A percentile compares a stretch with the other conserved stretches of the same genome.
These are phyloP conservation scores for Catharus minimus DNA, from an alignment of 2,113 vertebrate genomes.

Conservation along the genomic window DNA sequence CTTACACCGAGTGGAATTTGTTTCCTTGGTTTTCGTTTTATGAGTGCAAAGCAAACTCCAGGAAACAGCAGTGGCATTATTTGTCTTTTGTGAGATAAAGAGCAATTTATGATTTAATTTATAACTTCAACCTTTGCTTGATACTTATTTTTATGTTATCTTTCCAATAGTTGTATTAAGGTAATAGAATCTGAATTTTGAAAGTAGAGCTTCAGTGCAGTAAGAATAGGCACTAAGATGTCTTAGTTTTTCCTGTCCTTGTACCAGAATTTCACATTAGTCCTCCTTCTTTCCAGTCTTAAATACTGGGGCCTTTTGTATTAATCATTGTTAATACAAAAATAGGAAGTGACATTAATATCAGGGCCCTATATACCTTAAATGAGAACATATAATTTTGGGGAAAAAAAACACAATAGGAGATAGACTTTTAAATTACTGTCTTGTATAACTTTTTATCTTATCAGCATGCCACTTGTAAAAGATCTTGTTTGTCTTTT, in stretches of 20 bases:
- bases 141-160: background rate
- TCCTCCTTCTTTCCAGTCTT: background rate
- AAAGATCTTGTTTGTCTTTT: background rate
- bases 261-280: background rate
- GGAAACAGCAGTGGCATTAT: background rate
- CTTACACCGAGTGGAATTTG: background rate
- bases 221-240: background rate
- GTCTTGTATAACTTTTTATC: background rate
- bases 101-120: background rate
- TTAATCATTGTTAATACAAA: background rate
- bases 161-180: background rate
- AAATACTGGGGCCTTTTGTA: fast-evolving
- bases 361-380: background rate
- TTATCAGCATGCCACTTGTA: background rate
- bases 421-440: background rate
- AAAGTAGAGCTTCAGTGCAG: background rate
- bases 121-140: background rate
- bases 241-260: background rate
- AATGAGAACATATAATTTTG: background rate
- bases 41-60: background rate
- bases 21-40: background rate
- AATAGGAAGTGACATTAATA: background rate
- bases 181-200: background rate
- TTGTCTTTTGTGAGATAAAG: background rate
- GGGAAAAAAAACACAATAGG: background rate